Conservation (phyloP, 2,113 vertebrate genomes). For the Natator depressus region DNA sequence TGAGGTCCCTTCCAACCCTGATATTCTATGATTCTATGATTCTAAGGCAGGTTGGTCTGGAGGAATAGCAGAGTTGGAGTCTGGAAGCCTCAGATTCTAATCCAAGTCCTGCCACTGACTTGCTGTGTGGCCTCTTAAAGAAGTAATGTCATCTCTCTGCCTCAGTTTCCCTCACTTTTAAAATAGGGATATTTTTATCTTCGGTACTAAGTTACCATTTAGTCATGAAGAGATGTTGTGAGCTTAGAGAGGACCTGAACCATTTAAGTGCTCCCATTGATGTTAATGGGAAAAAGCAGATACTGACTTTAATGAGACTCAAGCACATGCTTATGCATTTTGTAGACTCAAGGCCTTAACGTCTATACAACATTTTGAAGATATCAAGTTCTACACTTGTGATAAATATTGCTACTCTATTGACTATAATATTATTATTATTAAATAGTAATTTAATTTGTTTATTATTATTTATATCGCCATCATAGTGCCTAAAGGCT, state of each 20-base stretch:
- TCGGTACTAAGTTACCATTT: neutral
- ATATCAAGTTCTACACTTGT: neutral
- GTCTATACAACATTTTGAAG: neutral
- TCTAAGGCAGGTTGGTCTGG: neutral
- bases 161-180: neutral
- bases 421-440: neutral
- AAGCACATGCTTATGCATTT: accelerated
- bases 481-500: neutral
- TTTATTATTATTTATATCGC: neutral
- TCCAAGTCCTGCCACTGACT: neutral
- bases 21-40: too few relatives aligned
- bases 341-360: neutral
- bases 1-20: too few relatives aligned
- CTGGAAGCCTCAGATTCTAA: neutral
- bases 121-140: neutral
- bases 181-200: neutral
- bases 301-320: neutral
- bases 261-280: neutral
- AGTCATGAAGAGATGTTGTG: neutral
- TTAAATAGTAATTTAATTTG: too few relatives aligned
- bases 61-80: neutral
- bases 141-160: neutral
- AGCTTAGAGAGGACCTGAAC: accelerated
- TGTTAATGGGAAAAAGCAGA: neutral
- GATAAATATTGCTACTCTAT: neutral